Evolutionary conservation across 1,140 invertebrate species (phyloP).

Genomic region (Trichonephila clavata): DNA sequence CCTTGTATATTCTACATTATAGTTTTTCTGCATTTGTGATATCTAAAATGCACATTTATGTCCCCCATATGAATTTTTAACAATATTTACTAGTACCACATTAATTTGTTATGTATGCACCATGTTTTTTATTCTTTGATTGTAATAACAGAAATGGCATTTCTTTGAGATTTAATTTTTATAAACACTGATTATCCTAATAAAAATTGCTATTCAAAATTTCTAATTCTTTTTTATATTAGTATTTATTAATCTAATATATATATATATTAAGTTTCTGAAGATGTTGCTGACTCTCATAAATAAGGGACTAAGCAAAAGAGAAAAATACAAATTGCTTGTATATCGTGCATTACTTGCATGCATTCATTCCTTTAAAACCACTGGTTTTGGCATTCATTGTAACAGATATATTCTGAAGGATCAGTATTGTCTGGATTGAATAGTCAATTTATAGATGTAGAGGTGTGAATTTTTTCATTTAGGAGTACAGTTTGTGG

Average conservation of each 20-base stretch:
- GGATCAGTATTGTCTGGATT: not conserved
- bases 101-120: conserved; percentile 15
- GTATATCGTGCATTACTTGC: no score
- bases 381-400: no score
- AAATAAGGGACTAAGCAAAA: no score
- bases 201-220: no score
- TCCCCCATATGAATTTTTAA: not conserved
- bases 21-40: conserved; percentile 14
- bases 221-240: no score
- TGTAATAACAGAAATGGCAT: not conserved
- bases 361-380: no score
- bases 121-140: not conserved
- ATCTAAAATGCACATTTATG: not conserved
- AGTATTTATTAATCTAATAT: no score
- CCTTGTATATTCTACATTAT: not conserved
- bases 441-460: not conserved
- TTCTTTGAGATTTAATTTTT: no score
- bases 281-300: no score
- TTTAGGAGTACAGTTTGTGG: not conserved
- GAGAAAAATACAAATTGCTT: no score
- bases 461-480: not conserved
- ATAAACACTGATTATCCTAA: no score
- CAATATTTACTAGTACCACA: not conserved
- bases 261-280: no score
- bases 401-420: not conserved